Evolutionary conservation across 2,888 invertebrate species (phyloP), one percentile per base, ranked within the genome.

Genomic region (Aleiodes testaceus): DNA sequence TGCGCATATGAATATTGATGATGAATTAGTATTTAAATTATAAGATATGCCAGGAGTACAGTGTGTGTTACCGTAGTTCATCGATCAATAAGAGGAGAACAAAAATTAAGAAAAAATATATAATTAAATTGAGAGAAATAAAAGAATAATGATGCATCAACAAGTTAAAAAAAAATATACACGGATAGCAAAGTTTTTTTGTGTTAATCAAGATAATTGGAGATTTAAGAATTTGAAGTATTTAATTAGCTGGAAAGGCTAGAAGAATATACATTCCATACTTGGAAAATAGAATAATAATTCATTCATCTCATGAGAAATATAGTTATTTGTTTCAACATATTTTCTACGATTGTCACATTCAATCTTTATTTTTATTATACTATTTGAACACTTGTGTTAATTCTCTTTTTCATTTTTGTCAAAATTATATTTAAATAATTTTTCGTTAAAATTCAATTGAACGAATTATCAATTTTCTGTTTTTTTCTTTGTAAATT

Each of bases 241-340:
- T 47, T 59, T 36, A 70, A 67, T 55, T 30, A 68, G 70, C 18
- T 26, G 26, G 68, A 61, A 14, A 53, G 36, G 30, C 1, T 5
- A 49, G 12, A 45, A 50, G 20, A 49, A 59, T 79, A 74, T 79
- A 83, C 82, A 83, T 83, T 83, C 82, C 83, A 82, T 64, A 36
- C 11, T 30, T 59, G 59, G 16, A 59, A 59, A 30, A 36, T 18
- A 59, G 59, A 42, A 59, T 59, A 42, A 9, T 36, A 42, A 20
- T 59, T 59, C 9, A 16, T 42, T 3, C 16, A 42, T 59, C 42
- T 59, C 59, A 59, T 16, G 42, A 7, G 16, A 16, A 42, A 42
- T 59, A 14, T 6, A 36, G 11, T 36, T 7, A 36, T 59, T 16
- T 49, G 49, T 49, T 59, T 59, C 42, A 11, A 36, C n/a, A n/a